Percentiles rank a stretch among this genome's conserved stretches.
Conservation (phyloP, 2,113 vertebrate genomes). For the Scytalopus superciliaris region DNA sequence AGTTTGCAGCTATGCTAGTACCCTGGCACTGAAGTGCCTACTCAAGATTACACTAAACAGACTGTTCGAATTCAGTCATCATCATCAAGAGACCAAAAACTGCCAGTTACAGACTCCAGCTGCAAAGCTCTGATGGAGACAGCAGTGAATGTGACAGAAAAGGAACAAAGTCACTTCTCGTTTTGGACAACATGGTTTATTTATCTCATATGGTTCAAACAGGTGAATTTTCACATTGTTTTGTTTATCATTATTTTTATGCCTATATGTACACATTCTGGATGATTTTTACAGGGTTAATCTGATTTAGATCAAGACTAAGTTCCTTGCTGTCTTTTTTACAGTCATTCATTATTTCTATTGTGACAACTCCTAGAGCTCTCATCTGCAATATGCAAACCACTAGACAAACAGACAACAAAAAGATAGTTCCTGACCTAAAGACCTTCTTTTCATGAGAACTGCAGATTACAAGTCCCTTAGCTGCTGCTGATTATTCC, state of each 20-base stretch:
- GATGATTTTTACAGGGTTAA: not conserved
- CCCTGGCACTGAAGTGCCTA: not conserved
- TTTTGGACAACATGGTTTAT: not conserved
- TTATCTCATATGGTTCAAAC: not conserved
- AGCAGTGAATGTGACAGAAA: not conserved
- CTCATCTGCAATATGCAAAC: not conserved
- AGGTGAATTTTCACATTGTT: not conserved
- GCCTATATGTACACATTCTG: not conserved
- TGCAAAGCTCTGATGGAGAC: not conserved
- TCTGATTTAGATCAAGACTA: not conserved
- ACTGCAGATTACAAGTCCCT: not conserved
- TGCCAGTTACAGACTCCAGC: not conserved
- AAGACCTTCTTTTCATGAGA: not conserved
- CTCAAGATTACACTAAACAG: not conserved
- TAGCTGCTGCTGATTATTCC: not conserved
- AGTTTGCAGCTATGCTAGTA: not conserved
- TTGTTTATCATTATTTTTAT: not conserved
- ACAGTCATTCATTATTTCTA: not conserved
- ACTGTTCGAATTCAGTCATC: rapidly evolving
- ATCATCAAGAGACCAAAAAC: not conserved
- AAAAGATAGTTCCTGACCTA: not conserved
- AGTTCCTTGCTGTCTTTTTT: not conserved
- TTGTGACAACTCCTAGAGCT: not conserved
- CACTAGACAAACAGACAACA: not conserved
- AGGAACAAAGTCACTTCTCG: not conserved